phyloP scores from a whole-genome alignment of 2,888 invertebrate genomes.

The Clanis bilineata region DNA sequence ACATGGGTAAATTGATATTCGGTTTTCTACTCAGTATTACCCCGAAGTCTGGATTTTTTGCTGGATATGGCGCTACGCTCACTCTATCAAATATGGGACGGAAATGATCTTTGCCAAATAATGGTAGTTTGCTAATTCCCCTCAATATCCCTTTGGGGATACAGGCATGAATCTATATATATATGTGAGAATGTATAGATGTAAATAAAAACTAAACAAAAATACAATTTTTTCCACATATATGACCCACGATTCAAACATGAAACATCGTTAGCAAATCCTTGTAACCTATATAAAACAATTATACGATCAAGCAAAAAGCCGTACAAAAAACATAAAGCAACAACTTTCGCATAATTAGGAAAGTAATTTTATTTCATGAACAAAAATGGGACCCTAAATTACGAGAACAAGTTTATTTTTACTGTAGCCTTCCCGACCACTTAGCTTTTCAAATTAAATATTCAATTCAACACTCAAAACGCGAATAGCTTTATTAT shows the following conservation, averaged over 20 bases:
- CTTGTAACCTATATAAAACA: neutral
- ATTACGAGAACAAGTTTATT: conserved; percentile 8
- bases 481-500: neutral
- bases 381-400: conserved; percentile 6
- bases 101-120: no score
- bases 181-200: no score
- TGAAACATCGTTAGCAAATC: neutral
- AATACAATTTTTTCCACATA: neutral
- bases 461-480: conserved; percentile 14
- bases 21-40: no score
- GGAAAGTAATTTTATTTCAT: conserved; percentile 11
- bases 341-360: conserved; percentile 11
- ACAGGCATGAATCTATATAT: no score
- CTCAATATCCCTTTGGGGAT: no score
- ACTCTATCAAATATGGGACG: no score
- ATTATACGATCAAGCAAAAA: neutral
- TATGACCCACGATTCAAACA: neutral
- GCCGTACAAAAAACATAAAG: neutral
- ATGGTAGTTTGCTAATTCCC: no score
- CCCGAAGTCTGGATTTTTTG: no score
- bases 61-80: no score
- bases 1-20: no score
- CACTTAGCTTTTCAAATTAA: conserved; percentile 20
- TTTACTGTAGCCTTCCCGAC: conserved; percentile 8
- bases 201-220: neutral